Conservation (phyloP, 2,797 vertebrate species). For the Protonibea diacanthus region DNA sequence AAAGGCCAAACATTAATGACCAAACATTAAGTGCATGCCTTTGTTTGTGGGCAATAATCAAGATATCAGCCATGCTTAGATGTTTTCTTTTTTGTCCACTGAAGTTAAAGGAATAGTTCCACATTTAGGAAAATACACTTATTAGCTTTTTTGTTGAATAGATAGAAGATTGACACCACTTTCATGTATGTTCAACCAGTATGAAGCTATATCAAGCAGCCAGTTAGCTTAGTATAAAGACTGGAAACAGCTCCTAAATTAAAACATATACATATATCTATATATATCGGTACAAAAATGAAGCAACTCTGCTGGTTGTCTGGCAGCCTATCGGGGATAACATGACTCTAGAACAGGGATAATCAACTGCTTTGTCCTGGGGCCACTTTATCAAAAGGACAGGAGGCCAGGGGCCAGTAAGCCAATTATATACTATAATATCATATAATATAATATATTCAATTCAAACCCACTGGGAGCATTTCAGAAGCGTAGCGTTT, state of each 20-base stretch:
- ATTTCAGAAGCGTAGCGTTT: too few relatives aligned
- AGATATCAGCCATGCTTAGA: constrained; percentile 64
- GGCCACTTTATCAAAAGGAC: too few relatives aligned
- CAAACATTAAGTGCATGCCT: constrained; percentile 69
- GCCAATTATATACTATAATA: too few relatives aligned
- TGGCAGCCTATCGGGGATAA: neutral
- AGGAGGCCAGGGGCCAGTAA: too few relatives aligned
- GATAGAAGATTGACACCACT: constrained; percentile 13
- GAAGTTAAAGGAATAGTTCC: constrained; percentile 13
- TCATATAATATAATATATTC: too few relatives aligned
- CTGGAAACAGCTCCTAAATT: neutral
- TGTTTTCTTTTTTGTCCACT: constrained; percentile 25
- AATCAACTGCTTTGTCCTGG: neutral
- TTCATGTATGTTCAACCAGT: neutral
- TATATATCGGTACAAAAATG: neutral
- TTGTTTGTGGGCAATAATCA: constrained; percentile 70
- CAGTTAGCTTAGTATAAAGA: neutral
- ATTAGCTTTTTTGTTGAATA: neutral
- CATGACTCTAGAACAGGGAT: neutral
- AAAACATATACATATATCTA: too few relatives aligned
- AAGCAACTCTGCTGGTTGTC: neutral
- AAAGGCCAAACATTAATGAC: constrained; percentile 64
- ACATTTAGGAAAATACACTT: constrained; percentile 11
- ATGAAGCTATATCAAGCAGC: neutral
- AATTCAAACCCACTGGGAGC: too few relatives aligned